These are phyloP conservation scores for Pachyramphus minor DNA, from an alignment of 2,113 vertebrate species.

Conservation along the genomic window DNA sequence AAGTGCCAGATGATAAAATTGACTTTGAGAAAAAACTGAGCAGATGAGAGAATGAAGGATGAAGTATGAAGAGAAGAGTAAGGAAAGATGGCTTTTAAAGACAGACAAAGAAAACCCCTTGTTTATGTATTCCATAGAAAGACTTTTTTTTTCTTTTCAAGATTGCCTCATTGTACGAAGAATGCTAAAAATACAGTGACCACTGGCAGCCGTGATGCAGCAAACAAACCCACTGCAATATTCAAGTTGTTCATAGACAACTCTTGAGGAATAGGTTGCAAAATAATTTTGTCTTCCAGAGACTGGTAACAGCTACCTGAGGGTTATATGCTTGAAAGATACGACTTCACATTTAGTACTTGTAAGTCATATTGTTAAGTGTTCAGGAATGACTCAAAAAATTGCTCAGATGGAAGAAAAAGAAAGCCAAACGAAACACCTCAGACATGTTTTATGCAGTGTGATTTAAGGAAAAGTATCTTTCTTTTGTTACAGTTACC, in stretches of 20 bases:
- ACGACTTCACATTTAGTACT: constrained; percentile 34
- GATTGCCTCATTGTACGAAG: constrained; percentile 44
- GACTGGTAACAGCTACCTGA: constrained; percentile 45
- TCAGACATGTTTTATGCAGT: background rate
- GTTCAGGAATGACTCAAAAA: constrained; percentile 53
- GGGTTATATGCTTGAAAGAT: constrained; percentile 27
- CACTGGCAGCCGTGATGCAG: constrained; percentile 24
- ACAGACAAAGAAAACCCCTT: background rate
- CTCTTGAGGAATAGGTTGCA: constrained; percentile 30
- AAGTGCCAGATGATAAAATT: constrained; percentile 3
- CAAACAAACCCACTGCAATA: constrained; percentile 60
- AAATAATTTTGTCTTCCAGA: constrained; percentile 65
- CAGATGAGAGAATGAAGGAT: background rate
- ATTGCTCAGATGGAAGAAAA: constrained; percentile 39
- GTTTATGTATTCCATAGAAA: background rate
- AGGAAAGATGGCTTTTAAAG: background rate
- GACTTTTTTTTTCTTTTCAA: background rate
- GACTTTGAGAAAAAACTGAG: constrained; percentile 46
- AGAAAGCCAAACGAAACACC: constrained; percentile 27
- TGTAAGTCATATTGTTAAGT: constrained; percentile 27
- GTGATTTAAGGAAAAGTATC: background rate
- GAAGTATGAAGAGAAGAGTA: background rate
- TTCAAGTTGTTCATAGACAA: constrained; percentile 52
- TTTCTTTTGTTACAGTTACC: background rate
- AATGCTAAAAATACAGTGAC: constrained; percentile 13